These are phyloP conservation scores for Pandemis heparana DNA, from an alignment of 2,888 invertebrate genomes.

Conservation along the genomic window DNA sequence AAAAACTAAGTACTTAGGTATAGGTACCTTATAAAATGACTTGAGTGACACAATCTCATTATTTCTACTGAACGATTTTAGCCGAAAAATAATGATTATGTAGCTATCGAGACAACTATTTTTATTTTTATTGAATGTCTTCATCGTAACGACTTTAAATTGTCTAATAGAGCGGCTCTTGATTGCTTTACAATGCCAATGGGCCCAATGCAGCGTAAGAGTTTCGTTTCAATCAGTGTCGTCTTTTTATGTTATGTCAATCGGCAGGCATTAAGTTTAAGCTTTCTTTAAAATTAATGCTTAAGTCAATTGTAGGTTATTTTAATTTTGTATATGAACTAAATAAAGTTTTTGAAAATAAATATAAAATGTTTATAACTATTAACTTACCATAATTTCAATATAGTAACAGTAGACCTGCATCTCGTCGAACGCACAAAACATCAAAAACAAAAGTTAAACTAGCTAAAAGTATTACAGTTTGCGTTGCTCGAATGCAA, in stretches of 20 bases:
- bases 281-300: not conserved
- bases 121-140: constrained; percentile 65
- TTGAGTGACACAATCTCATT: not conserved
- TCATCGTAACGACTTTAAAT: constrained; percentile 70
- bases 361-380: constrained; percentile 37
- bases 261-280: not conserved
- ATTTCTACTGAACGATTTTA: not conserved
- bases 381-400: constrained; percentile 73
- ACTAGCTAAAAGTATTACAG: constrained; percentile 71
- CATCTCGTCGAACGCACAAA: constrained; percentile 75
- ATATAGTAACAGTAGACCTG: constrained; percentile 53
- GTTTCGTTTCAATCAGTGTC: constrained; percentile 32
- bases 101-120: constrained; percentile 11
- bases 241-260: not conserved
- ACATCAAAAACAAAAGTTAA: constrained; percentile 72
- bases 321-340: not conserved
- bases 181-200: constrained; percentile 77
- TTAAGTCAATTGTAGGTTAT: not conserved
- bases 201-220: constrained; percentile 24
- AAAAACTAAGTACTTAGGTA: too few relatives aligned
- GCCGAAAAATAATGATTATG: constrained; percentile 3
- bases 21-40: too few relatives aligned
- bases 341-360: not conserved
- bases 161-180: constrained; percentile 73
- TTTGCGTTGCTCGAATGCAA: constrained; percentile 79